A percentile compares a stretch with the other conserved stretches of the same genome.
These are phyloP conservation scores for Anagyrus pseudococci DNA, from an alignment of 2,888 invertebrate genomes.

Conservation along the genomic window DNA sequence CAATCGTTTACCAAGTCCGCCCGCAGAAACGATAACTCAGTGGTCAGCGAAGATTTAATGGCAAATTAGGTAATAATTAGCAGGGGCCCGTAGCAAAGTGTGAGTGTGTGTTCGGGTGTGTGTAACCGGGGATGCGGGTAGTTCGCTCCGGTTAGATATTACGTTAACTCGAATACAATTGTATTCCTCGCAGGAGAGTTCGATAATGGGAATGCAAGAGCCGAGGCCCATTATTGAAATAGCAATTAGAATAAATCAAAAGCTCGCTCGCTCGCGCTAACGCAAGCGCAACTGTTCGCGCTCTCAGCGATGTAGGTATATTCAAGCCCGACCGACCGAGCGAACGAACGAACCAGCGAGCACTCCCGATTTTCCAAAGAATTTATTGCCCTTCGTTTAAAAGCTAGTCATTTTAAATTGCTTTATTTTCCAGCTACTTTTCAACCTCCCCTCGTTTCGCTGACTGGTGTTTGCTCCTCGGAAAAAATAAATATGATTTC, in stretches of 20 bases:
- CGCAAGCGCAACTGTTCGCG: no score
- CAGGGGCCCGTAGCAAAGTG: conserved; percentile 23
- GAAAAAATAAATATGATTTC: no score
- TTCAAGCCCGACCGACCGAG: no score
- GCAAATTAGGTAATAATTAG: conserved; percentile 60
- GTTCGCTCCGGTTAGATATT: conserved; percentile 35
- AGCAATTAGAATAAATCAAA: conserved; percentile 62
- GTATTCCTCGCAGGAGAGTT: conserved; percentile 55
- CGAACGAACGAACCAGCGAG: no score
- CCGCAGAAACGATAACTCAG: conserved; percentile 47
- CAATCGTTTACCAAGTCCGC: conserved; percentile 17
- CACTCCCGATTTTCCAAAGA: conserved; percentile 36
- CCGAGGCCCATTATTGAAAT: conserved; percentile 58
- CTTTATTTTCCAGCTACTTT: no score
- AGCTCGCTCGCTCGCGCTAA: conserved; percentile 33
- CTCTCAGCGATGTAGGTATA: no score
- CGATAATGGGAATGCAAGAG: conserved; percentile 61
- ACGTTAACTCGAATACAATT: conserved; percentile 60
- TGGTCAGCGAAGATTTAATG: conserved; percentile 57
- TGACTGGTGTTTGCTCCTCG: no score
- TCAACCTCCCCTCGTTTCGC: no score
- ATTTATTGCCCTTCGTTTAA: conserved; percentile 32
- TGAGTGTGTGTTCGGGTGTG: conserved; percentile 13
- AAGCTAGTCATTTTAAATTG: conserved; percentile 15
- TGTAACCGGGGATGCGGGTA: no score